Conservation (phyloP, 2,113 vertebrate genomes). For the Holacanthus passer region DNA sequence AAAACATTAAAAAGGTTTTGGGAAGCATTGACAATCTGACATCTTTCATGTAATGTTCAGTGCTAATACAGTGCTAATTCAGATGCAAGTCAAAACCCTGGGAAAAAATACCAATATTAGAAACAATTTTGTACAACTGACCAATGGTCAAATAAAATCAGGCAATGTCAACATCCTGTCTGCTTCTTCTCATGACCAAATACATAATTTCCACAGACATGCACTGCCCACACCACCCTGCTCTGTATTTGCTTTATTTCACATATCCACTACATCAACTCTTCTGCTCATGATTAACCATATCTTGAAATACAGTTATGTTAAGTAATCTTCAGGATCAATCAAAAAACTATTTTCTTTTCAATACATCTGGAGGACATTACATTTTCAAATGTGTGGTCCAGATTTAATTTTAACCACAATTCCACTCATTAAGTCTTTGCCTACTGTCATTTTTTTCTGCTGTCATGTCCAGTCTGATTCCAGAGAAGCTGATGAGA, state of each 20-base stretch:
- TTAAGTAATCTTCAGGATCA: not conserved
- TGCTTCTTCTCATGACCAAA: slow-evolving; percentile 49
- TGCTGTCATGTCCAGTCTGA: slow-evolving; percentile 81
- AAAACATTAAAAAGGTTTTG: slow-evolving; percentile 10
- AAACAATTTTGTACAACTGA: slow-evolving; percentile 32
- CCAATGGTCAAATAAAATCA: slow-evolving; percentile 51
- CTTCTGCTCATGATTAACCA: not conserved
- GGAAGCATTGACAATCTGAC: not conserved
- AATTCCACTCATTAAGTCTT: not conserved
- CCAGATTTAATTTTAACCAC: not conserved
- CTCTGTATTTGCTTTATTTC: not conserved
- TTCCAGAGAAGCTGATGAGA: slow-evolving; percentile 88
- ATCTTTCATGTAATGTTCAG: not conserved
- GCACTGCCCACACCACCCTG: not conserved
- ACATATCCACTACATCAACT: not conserved
- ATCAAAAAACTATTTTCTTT: not conserved
- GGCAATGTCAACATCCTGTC: slow-evolving; percentile 37
- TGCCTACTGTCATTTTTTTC: slow-evolving; percentile 27
- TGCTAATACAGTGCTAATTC: no score
- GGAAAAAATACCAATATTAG: slow-evolving; percentile 12
- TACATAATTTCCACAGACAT: slow-evolving; percentile 2
- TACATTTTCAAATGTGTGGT: slow-evolving; percentile 15
- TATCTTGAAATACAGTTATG: not conserved
- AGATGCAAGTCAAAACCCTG: not conserved
- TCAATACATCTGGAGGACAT: no score